These are phyloP conservation scores for Drosophila erecta DNA, from an alignment of 1,140 invertebrate genomes.

Conservation along the genomic window DNA sequence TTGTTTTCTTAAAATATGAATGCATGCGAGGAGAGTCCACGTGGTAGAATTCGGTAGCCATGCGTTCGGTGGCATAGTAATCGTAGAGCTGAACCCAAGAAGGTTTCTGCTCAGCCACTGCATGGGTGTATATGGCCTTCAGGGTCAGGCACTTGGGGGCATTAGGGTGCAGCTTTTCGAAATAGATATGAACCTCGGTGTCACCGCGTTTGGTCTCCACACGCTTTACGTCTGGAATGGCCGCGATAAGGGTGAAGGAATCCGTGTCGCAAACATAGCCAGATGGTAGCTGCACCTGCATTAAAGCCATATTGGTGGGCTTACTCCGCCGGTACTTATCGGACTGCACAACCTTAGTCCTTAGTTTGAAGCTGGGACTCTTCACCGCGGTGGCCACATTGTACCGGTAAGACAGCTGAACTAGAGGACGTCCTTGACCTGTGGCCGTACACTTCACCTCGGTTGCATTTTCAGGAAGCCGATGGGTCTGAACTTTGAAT, in stretches of 20 bases:
- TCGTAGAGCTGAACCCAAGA: slow-evolving; percentile 94
- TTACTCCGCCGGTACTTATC: slow-evolving; percentile 86
- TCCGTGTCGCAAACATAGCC: slow-evolving; percentile 88
- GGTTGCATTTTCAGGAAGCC: slow-evolving; percentile 46
- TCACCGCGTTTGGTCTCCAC: slow-evolving; percentile 91
- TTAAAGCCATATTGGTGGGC: slow-evolving; percentile 93
- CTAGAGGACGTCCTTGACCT: slow-evolving; percentile 90
- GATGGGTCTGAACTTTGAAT: slow-evolving; percentile 83
- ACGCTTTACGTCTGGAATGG: slow-evolving; percentile 80
- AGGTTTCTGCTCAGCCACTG: slow-evolving; percentile 93
- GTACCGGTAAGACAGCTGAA: slow-evolving; percentile 92
- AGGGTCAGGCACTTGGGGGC: slow-evolving; percentile 92
- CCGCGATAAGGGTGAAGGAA: slow-evolving; percentile 46
- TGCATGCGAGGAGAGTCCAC: no score
- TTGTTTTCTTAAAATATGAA: no score
- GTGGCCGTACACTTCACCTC: slow-evolving; percentile 87
- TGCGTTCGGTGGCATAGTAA: slow-evolving; percentile 93
- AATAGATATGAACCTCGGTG: slow-evolving; percentile 92
- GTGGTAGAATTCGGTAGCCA: slow-evolving; percentile 90
- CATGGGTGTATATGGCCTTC: slow-evolving; percentile 91
- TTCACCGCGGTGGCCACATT: slow-evolving; percentile 92
- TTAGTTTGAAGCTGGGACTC: slow-evolving; percentile 91
- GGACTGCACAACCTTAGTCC: slow-evolving; percentile 90
- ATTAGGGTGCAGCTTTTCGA: slow-evolving; percentile 89
- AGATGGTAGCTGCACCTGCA: slow-evolving; percentile 93